These are phyloP conservation scores for Spodoptera frugiperda DNA, from an alignment of 1,140 invertebrate genomes.

Conservation along the genomic window DNA sequence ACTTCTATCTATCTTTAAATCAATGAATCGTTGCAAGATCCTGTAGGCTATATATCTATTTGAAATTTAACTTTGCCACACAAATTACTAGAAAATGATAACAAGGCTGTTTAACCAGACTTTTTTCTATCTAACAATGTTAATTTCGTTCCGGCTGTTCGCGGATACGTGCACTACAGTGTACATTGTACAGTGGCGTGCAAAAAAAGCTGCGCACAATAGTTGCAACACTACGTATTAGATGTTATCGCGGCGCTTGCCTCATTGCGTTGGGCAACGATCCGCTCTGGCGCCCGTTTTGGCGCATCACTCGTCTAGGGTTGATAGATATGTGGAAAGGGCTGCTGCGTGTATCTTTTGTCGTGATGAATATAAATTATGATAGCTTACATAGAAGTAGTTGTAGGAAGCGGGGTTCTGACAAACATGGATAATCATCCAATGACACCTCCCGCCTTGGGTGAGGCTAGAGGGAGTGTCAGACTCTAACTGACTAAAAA, in stretches of 20 bases:
- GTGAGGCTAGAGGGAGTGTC: too few species aligned
- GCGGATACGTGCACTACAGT: conserved; percentile 25
- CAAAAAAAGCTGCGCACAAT: conserved; percentile 37
- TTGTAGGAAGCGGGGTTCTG: too few species aligned
- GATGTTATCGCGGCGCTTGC: conserved; percentile 39
- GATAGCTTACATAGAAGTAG: too few species aligned
- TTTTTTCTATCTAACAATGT: background rate
- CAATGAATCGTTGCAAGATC: too few species aligned
- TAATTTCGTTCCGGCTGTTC: conserved; percentile 26
- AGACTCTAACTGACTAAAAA: too few species aligned
- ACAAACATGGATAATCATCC: too few species aligned
- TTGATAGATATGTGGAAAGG: background rate
- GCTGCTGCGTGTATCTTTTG: background rate
- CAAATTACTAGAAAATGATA: too few species aligned
- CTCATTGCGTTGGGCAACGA: conserved; percentile 42
- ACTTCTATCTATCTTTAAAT: too few species aligned
- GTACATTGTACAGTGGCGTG: conserved; percentile 24
- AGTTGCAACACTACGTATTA: conserved; percentile 40
- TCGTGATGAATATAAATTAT: too few species aligned
- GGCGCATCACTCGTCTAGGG: conserved; percentile 19
- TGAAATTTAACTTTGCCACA: background rate
- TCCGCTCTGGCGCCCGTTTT: conserved; percentile 23
- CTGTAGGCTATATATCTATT: too few species aligned
- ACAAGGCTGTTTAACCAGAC: background rate
- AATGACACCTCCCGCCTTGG: too few species aligned